Percentiles rank a stretch among this genome's conserved stretches.
Conservation (phyloP, 92 coral and sea anemone genomes). For the Phenganax marumi region DNA sequence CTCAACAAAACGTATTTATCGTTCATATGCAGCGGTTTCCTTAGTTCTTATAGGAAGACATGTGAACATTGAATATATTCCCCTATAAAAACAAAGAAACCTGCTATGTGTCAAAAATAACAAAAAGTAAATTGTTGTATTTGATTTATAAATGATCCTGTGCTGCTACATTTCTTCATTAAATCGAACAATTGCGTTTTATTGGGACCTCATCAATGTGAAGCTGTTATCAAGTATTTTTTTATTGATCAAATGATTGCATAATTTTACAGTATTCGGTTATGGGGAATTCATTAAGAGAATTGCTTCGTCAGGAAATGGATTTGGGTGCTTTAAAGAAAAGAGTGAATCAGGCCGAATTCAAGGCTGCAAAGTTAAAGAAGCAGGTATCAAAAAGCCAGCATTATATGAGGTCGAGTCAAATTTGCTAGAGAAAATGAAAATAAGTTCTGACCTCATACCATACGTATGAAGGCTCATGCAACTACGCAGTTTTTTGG, state of each 20-base stretch:
- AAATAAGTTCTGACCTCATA: neutral
- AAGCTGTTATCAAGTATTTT: neutral
- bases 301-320: conserved; percentile 36
- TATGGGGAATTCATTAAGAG: conserved; percentile 39
- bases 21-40: too few species aligned
- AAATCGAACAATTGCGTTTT: too few species aligned
- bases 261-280: conserved; percentile 13
- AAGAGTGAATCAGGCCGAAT: conserved; percentile 25
- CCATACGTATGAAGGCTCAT: neutral
- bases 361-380: conserved; percentile 20
- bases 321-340: conserved; percentile 29
- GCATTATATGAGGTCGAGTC: neutral
- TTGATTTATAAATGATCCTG: too few species aligned
- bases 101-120: too few species aligned
- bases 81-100: too few species aligned
- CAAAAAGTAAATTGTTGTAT: too few species aligned
- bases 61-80: too few species aligned
- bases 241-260: neutral
- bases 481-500: too few species aligned
- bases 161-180: too few species aligned
- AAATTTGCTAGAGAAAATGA: neutral
- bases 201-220: too few species aligned
- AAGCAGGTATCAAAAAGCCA: conserved; percentile 18
- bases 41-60: too few species aligned
- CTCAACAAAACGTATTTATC: too few species aligned